These are phyloP conservation scores for Gymnopithys bicolor DNA, from an alignment of 2,797 vertebrate genomes.

Conservation along the genomic window DNA sequence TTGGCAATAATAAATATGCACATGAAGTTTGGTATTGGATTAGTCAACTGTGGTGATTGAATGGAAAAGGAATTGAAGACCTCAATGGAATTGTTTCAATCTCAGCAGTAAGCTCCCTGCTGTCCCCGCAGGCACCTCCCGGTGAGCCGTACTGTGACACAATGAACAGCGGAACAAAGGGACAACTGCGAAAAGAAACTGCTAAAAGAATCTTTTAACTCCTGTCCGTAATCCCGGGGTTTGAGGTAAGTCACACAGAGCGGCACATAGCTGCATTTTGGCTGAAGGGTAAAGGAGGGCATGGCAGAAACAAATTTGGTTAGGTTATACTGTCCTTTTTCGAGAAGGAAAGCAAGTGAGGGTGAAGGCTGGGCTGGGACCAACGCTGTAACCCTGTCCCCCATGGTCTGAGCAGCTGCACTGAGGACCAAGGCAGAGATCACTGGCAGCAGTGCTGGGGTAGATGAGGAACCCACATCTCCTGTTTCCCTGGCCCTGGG, in stretches of 20 bases:
- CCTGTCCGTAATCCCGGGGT: not conserved
- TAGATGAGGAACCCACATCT: not conserved
- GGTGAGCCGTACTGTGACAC: not conserved
- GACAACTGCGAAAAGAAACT: not conserved
- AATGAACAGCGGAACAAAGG: not conserved
- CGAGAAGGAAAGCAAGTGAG: not conserved
- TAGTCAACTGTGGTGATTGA: not conserved
- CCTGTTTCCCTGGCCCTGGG: not conserved
- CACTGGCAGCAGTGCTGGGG: fast-evolving
- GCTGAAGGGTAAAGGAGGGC: not conserved
- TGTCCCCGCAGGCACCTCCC: constrained; percentile 7
- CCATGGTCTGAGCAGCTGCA: not conserved
- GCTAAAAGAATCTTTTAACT: not conserved
- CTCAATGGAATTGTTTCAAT: not conserved
- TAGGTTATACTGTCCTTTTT: not conserved
- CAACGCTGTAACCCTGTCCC: not conserved
- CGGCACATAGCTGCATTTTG: not conserved
- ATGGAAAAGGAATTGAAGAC: constrained; percentile 5
- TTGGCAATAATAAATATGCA: not conserved
- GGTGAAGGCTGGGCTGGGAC: not conserved
- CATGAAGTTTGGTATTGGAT: not conserved
- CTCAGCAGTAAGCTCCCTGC: not conserved
- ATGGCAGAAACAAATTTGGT: not conserved
- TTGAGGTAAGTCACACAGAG: not conserved
- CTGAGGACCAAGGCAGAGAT: not conserved